phyloP scores from a whole-genome alignment of 2,113 vertebrate genomes.

The Brachyhypopomus gauderio region DNA sequence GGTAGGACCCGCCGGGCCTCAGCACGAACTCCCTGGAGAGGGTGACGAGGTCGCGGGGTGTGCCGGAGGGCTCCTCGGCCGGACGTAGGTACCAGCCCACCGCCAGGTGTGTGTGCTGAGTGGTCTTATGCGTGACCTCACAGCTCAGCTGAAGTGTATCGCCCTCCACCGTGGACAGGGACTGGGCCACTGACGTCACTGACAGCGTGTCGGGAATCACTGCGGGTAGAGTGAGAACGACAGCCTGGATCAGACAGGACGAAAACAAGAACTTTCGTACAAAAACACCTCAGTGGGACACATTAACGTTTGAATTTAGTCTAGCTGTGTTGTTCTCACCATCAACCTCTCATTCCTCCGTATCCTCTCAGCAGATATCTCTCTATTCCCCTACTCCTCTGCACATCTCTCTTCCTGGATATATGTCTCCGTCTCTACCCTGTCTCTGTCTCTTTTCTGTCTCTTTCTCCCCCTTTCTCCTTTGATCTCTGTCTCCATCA shows the following conservation, averaged over 20 bases:
- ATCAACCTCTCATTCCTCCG: not conserved
- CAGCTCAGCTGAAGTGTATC: conserved; percentile 89
- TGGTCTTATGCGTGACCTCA: conserved; percentile 83
- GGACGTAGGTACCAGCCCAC: conserved; percentile 88
- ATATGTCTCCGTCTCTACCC: too few relatives aligned
- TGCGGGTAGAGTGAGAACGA: conserved; percentile 61
- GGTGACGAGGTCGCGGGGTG: conserved; percentile 84
- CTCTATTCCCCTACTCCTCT: not conserved
- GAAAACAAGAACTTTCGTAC: not conserved
- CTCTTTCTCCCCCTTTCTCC: too few relatives aligned
- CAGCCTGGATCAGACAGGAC: not conserved
- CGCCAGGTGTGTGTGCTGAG: conserved; percentile 90
- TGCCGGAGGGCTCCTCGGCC: conserved; percentile 66
- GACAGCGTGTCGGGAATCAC: conserved; percentile 90
- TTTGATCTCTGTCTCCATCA: not conserved
- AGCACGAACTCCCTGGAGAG: conserved; percentile 89
- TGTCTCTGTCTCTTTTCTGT: too few relatives aligned
- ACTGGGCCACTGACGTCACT: conserved; percentile 78
- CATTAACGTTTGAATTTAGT: conserved; percentile 24
- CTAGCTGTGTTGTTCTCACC: conserved; percentile 27
- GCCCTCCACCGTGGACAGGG: conserved; percentile 88
- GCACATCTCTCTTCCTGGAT: too few relatives aligned
- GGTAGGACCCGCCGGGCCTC: conserved; percentile 80
- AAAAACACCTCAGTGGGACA: not conserved
- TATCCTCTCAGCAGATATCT: not conserved